Percentiles rank a stretch among this genome's conserved stretches.
Conservation (phyloP, 2,113 vertebrate species). For the Zosterops lateralis region DNA sequence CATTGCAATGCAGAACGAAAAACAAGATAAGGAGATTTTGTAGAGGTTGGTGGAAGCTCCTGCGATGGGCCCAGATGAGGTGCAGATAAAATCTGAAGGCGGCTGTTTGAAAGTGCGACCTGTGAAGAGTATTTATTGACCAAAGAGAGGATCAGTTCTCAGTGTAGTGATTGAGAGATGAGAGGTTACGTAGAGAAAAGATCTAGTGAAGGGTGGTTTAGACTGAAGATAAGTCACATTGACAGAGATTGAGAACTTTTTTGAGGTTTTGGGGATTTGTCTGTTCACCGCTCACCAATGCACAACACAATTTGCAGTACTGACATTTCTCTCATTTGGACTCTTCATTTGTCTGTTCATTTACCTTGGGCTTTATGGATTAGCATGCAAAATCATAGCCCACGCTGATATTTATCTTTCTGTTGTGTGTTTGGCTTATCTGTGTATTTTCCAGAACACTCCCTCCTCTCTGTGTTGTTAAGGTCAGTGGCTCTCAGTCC, state of each 20-base stretch:
- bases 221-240: background rate
- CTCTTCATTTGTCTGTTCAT: background rate
- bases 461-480: background rate
- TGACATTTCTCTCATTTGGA: background rate
- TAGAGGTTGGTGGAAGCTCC: background rate
- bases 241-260: background rate
- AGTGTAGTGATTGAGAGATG: background rate
- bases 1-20: background rate
- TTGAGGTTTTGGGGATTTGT: background rate
- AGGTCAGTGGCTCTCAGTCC: constrained; percentile 20
- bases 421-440: background rate
- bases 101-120: background rate
- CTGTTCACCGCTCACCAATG: background rate
- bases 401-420: constrained; percentile 10
- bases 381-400: background rate
- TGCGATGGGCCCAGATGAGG: background rate
- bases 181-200: background rate
- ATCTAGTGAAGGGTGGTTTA: background rate
- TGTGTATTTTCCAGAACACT: background rate
- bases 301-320: fast-evolving
- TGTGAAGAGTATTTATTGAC: background rate
- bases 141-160: background rate
- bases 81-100: background rate
- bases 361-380: constrained; percentile 8
- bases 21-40: background rate